Conservation (phyloP, 2,797 vertebrate genomes). For the Echeneis naucrates region DNA sequence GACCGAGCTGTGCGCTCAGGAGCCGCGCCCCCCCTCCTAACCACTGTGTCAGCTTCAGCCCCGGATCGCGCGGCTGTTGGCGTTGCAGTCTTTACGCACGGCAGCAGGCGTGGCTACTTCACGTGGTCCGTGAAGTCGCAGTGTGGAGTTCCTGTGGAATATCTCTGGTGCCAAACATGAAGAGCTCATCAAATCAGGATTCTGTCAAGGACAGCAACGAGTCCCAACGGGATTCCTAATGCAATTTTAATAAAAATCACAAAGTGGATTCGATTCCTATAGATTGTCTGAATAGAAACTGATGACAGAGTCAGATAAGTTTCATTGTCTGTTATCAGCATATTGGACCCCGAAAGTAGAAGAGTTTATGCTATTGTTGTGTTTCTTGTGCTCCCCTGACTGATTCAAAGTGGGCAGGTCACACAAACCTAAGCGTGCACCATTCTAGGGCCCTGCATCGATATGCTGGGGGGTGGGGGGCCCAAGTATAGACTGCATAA, state of each 20-base stretch:
- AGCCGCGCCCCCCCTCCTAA: constrained; percentile 13
- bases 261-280: not conserved
- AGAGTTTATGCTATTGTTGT: no score
- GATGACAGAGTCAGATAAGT: no score
- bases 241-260: not conserved
- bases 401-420: no score
- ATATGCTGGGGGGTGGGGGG: no score
- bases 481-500: no score
- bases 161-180: not conserved
- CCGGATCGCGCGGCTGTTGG: not conserved
- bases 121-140: constrained; percentile 42
- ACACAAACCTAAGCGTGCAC: no score
- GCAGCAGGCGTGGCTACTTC: constrained; percentile 61
- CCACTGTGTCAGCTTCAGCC: constrained; percentile 6
- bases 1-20: no score
- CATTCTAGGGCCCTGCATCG: no score
- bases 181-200: not conserved
- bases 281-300: no score
- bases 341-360: no score
- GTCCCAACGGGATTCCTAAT: not conserved
- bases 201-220: not conserved
- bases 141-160: constrained; percentile 7
- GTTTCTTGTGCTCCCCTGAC: no score
- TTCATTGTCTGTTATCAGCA: no score
- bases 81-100: constrained; percentile 59